Evolutionary conservation across 2,113 vertebrate genomes (phyloP).

Genomic region (Platycercus adscitus): DNA sequence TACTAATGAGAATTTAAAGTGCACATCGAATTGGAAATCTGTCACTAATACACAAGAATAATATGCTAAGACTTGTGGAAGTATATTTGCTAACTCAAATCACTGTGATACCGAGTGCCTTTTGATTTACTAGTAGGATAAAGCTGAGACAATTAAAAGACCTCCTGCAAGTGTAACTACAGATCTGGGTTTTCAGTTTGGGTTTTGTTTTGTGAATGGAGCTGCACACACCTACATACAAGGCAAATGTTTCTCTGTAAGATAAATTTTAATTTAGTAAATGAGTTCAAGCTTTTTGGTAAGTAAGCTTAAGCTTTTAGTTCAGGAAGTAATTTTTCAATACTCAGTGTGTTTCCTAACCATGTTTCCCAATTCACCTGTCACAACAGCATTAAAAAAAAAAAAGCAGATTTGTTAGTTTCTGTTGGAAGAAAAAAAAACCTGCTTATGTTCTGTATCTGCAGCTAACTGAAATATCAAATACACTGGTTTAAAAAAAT

Average conservation of each 20-base stretch:
- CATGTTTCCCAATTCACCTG: background rate
- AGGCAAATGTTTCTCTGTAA: background rate
- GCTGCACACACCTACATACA: background rate
- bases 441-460: background rate
- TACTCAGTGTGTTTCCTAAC: background rate
- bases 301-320: background rate
- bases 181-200: background rate
- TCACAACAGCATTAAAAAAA: background rate
- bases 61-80: background rate
- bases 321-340: background rate
- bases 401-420: background rate
- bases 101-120: fast-evolving
- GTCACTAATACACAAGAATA: background rate
- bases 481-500: background rate
- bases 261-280: background rate
- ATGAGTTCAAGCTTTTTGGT: background rate
- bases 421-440: background rate
- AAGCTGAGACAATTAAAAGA: background rate
- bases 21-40: conserved; percentile 38
- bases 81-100: background rate
- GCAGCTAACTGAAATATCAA: background rate
- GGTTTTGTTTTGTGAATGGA: background rate
- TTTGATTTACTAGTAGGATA: background rate
- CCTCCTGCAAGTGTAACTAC: background rate
- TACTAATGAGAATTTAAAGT: conserved; percentile 50